Evolutionary conservation across 2,113 vertebrate genomes (phyloP), one percentile per base, ranked within the genome.

Genomic region (Podocnemis expansa): DNA sequence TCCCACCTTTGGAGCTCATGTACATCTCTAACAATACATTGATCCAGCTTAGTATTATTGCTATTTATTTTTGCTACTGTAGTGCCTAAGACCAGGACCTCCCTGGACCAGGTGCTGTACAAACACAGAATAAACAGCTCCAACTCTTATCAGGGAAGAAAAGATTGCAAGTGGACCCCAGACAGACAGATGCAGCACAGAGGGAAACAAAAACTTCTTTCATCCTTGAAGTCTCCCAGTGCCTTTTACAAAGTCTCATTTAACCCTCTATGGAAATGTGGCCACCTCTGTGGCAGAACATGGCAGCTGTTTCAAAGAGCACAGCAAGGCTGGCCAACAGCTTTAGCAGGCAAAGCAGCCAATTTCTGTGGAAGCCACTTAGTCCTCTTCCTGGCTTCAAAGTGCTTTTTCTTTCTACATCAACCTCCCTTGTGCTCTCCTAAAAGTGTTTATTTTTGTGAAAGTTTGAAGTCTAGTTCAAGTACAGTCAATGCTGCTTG

Each of bases 381-480:
- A 94, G 88, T 94, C 54, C 80, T 93, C 96, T 90, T 84, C 92
- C 93, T 91, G 80, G 84, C 96, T 97, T 45, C 92, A 96, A 97
- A 97, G 94, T 89, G 63, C 78, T 73, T 96, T 95, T 96, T 96
- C 82, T 93, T 73, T 93, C 93, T 76, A 16, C 22, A 14, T 25
- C 43, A 76, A 76, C 93, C 52, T 45, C 60, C n/a, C 8, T 10
- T 19, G 2, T 11, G 19, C n/a, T 70, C n/a, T 11, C 56, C 51
- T 95, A 91, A 97, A 97, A 96, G 73, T 96, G 93, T 97, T 97
- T 95, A 91, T 96, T 97, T 96, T 96, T 96, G 82, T 91, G 94
- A 90, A 96, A 95, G 92, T 96, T 95, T 96, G 95, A 97, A 94
- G 94, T 96, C 73, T 94, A 92, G 78, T 82, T 95, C 84, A 90